These are phyloP conservation scores for Pelobates fuscus DNA, from an alignment of 2,113 vertebrate species.

Conservation along the genomic window DNA sequence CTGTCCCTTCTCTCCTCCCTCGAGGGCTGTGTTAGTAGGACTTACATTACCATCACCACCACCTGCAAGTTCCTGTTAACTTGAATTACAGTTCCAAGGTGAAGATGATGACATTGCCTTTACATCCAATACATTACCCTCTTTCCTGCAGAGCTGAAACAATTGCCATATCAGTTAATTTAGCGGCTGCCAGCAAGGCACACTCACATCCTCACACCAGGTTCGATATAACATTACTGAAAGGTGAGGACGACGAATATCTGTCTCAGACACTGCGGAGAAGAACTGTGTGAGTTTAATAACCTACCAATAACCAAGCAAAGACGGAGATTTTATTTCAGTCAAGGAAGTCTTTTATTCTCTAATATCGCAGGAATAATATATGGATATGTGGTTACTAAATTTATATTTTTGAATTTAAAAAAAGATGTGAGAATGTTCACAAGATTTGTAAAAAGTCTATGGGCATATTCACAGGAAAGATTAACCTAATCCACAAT, in stretches of 20 bases:
- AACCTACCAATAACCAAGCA: not conserved
- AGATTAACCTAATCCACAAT: too few species aligned
- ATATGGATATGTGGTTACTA: too few species aligned
- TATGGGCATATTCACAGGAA: too few species aligned
- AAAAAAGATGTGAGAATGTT: too few species aligned
- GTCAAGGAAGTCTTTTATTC: too few species aligned
- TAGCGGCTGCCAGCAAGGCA: not conserved
- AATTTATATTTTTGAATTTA: too few species aligned
- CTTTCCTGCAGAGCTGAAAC: not conserved
- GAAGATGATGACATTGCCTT: not conserved
- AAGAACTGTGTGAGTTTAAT: not conserved
- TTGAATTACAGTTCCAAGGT: not conserved
- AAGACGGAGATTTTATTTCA: not conserved
- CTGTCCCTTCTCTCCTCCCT: not conserved
- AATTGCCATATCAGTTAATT: not conserved
- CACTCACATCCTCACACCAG: not conserved
- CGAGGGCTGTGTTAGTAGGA: not conserved
- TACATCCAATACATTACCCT: not conserved
- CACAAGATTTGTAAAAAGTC: too few species aligned
- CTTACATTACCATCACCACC: not conserved
- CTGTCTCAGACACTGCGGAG: not conserved
- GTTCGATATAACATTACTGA: not conserved
- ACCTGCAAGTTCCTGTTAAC: not conserved
- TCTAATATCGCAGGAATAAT: too few species aligned
- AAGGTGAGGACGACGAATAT: not conserved